These are phyloP conservation scores for Agapornis roseicollis DNA, from an alignment of 2,113 vertebrate genomes.

Conservation along the genomic window DNA sequence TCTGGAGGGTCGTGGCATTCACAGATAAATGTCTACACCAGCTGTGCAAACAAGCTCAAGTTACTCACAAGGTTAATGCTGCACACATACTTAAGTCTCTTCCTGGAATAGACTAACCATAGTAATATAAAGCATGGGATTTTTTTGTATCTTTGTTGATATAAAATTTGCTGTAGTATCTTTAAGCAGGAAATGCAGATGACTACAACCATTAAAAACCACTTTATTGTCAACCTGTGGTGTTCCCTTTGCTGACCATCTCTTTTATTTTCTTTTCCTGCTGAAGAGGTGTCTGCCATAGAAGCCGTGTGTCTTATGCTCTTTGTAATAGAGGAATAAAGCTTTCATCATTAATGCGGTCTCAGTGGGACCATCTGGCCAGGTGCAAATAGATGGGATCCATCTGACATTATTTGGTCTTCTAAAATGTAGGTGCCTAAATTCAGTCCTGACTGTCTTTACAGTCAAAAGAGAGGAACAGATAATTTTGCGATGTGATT, in stretches of 20 bases:
- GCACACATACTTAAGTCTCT: neutral
- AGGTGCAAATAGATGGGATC: neutral
- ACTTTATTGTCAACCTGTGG: neutral
- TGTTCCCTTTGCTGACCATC: rapidly evolving
- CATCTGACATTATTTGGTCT: neutral
- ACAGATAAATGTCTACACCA: neutral
- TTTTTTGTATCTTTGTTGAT: neutral
- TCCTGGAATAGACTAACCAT: neutral
- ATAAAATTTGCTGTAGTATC: neutral
- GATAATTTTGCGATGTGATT: neutral
- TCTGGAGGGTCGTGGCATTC: neutral
- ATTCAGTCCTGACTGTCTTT: neutral
- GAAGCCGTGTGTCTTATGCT: rapidly evolving
- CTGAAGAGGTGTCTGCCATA: neutral
- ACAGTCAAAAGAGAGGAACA: neutral
- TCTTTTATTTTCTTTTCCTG: neutral
- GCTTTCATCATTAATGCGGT: neutral
- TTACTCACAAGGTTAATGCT: neutral
- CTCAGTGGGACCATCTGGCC: neutral
- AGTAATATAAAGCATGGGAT: rapidly evolving
- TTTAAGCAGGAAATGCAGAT: neutral
- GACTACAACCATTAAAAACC: neutral
- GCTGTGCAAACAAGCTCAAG: neutral
- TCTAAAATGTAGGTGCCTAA: neutral
- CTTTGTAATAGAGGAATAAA: neutral